phyloP scores from a whole-genome alignment of 2,888 invertebrate species.

The Aspidapion aeneum region DNA sequence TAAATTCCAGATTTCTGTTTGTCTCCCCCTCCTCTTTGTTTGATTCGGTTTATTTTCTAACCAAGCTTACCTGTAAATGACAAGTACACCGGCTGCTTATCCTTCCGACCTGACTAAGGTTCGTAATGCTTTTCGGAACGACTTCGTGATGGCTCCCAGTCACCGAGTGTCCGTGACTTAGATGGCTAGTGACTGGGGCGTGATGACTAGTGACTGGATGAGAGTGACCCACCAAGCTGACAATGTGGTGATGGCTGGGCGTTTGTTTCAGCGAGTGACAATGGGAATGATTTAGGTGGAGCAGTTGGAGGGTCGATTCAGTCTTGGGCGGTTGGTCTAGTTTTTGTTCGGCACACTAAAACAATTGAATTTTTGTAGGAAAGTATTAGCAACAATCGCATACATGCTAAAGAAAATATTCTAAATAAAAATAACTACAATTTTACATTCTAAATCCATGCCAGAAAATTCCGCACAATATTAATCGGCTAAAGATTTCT shows the following conservation, averaged over 20 bases:
- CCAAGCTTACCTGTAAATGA: constrained; percentile 42
- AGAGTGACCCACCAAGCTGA: constrained; percentile 28
- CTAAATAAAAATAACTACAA: no score
- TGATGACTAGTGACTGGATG: constrained; percentile 35
- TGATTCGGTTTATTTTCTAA: no score
- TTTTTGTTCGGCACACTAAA: constrained; percentile 38
- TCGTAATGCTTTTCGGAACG: constrained; percentile 13
- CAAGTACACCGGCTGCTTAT: constrained; percentile 38
- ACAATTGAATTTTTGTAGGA: not conserved
- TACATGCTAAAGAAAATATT: no score
- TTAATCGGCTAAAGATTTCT: no score
- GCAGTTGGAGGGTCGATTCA: constrained; percentile 23
- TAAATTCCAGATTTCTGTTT: no score
- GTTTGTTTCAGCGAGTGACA: not conserved
- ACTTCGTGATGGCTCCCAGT: constrained; percentile 38
- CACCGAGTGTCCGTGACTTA: no score
- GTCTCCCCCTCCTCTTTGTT: no score
- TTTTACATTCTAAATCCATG: no score
- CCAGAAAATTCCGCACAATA: no score
- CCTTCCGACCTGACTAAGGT: not conserved
- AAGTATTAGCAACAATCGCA: no score
- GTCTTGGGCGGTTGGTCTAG: constrained; percentile 35
- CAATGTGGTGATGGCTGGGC: constrained; percentile 24
- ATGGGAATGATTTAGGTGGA: constrained; percentile 9
- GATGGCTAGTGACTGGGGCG: constrained; percentile 24